Evolutionary conservation across 2,888 invertebrate species (phyloP), one percentile per base, ranked within the genome.

Genomic region (Melieria omissa): DNA sequence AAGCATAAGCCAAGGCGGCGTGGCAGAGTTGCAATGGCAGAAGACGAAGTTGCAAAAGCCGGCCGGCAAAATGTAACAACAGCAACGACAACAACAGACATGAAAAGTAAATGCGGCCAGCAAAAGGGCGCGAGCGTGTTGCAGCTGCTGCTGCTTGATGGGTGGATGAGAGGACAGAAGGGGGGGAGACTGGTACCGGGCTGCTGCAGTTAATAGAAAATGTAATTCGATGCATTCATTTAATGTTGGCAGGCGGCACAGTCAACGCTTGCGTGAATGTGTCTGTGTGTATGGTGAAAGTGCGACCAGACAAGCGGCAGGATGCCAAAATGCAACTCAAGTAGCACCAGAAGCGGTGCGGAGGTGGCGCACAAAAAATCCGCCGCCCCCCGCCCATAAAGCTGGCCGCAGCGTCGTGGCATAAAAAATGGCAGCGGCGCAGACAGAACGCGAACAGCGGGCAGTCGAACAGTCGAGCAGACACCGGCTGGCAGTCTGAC

Each of bases 161-260:
- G 55, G 4, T 55, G 14, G 12, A n/a, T 5, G 14, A 14, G 29
- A 29, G 29, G 29, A 3, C 29, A 3, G 29, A 29, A 29, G 29
- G 67, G 47, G 58, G 42, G 67, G 29, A 29, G 29, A 3, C 29
- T 3, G 29, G 29, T 29, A 29, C 29, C 29, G 29, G 29, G 29
- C 29, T 29, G 66, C 73, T 71, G 69, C 73, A 75, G 74, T 77
- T 76, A 76, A 76, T 75, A 74, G 73, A 74, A 76, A 77, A 73
- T 71, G 65, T 72, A 72, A 74, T 74, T 75, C 74, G 74, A 71
- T 76, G 76, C 73, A 76, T 72, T 75, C 62, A 75, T 71, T 74
- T 75, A 71, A 71, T 74, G 72, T 72, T 69, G 72, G 66, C 63
- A 72, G 58, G 54, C 71, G 61, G 61, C 45, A 45, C 47, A 14